phyloP scores from a whole-genome alignment of 2,888 invertebrate species.

The Machimus rusticus region DNA sequence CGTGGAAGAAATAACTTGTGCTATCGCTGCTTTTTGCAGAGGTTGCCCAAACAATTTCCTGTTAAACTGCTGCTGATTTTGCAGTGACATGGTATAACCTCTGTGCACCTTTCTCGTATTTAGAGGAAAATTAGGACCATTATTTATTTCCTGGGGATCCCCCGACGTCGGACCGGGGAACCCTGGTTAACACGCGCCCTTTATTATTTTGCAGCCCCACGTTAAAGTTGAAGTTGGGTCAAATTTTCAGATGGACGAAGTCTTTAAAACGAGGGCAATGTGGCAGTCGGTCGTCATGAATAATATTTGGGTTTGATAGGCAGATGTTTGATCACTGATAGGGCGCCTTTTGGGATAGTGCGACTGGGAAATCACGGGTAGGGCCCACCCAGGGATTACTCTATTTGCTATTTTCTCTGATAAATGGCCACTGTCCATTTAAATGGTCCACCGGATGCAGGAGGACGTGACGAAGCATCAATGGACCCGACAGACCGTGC shows the following conservation, averaged over 20 bases:
- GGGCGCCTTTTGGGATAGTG: background rate
- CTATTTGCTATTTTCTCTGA: background rate
- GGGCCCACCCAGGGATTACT: background rate
- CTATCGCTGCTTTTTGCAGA: background rate
- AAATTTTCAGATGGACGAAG: background rate
- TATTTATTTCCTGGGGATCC: background rate
- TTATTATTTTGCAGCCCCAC: background rate
- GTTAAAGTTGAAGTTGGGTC: background rate
- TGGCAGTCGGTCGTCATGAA: background rate
- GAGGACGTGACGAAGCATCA: background rate
- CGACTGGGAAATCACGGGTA: background rate
- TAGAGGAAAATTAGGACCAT: background rate
- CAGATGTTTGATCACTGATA: conserved; percentile 5
- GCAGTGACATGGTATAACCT: background rate
- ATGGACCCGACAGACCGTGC: background rate
- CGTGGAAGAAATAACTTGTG: background rate
- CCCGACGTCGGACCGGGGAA: background rate
- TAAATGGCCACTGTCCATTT: background rate
- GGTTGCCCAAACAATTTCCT: background rate
- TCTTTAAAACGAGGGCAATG: background rate
- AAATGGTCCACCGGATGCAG: background rate
- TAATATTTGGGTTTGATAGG: conserved; percentile 1
- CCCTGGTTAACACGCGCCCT: background rate
- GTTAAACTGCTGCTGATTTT: background rate
- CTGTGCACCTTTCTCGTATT: background rate